These are phyloP conservation scores for Leptoteleia sp. DNA, from an alignment of 1,140 invertebrate species.

Conservation along the genomic window DNA sequence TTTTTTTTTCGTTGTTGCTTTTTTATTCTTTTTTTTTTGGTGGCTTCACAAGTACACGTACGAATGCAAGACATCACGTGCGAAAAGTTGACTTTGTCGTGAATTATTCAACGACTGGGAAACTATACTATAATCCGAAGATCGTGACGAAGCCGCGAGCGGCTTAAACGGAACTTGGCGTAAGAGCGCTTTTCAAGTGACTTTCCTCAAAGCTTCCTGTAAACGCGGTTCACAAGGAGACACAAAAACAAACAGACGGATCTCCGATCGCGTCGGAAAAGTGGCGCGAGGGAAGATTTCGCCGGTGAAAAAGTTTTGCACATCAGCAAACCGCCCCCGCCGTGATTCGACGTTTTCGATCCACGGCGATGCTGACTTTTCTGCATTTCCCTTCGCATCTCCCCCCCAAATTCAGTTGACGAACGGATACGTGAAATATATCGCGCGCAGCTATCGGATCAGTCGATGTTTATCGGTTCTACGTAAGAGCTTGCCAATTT, in stretches of 20 bases:
- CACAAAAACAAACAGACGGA: slow-evolving; percentile 65
- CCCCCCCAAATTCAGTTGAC: no score
- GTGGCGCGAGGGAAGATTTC: slow-evolving; percentile 32
- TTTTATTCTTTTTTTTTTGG: slow-evolving; percentile 27
- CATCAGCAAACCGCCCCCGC: slow-evolving; percentile 48
- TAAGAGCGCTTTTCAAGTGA: slow-evolving; percentile 69
- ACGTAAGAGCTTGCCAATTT: no score
- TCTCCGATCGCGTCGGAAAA: slow-evolving; percentile 51
- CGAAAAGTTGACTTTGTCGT: slow-evolving; percentile 75
- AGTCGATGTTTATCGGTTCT: no score
- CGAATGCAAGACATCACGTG: slow-evolving; percentile 62
- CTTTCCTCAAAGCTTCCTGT: slow-evolving; percentile 70
- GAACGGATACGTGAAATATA: no score
- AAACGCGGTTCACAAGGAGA: slow-evolving; percentile 58
- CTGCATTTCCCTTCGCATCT: no score
- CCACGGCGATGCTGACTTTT: no score
- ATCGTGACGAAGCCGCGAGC: slow-evolving; percentile 59
- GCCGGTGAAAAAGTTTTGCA: slow-evolving; percentile 55
- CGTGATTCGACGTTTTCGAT: slow-evolving; percentile 29
- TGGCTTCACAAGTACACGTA: slow-evolving; percentile 34
- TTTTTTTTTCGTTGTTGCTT: no score
- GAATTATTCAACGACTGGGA: slow-evolving; percentile 79
- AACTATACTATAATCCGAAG: slow-evolving; percentile 79
- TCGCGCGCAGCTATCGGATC: no score
- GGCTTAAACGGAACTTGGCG: slow-evolving; percentile 63